Conservation (phyloP, 2,888 invertebrate genomes). For the Muschampia plurimacula region DNA sequence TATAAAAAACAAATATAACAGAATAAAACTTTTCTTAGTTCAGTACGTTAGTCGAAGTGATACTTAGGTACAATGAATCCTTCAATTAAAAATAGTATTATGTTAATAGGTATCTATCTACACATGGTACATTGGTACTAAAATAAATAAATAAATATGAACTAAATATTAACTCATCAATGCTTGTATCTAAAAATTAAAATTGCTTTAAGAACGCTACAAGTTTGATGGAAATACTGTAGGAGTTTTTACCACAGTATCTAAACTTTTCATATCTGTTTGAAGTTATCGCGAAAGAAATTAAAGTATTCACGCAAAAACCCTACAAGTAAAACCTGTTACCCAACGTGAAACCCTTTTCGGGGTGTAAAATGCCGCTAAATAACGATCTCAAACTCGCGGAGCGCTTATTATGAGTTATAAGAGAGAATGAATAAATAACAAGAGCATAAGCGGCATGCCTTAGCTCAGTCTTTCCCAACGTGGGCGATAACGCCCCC, state of each 20-base stretch:
- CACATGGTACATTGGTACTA: too few species aligned
- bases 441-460: constrained; percentile 26
- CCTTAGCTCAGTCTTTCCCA: constrained; percentile 26
- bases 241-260: background rate
- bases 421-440: constrained; percentile 38
- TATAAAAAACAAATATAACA: too few species aligned
- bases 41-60: too few species aligned
- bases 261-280: background rate
- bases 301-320: constrained; percentile 13
- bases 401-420: constrained; percentile 33
- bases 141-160: too few species aligned
- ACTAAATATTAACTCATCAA: too few species aligned
- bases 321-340: constrained; percentile 25
- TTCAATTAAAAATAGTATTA: too few species aligned
- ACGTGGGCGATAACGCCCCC: too few species aligned
- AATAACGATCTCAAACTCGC: constrained; percentile 42
- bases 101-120: too few species aligned
- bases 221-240: background rate
- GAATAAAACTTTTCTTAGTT: too few species aligned
- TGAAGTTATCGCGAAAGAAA: background rate
- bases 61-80: too few species aligned
- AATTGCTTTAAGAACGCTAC: background rate
- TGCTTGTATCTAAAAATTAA: too few species aligned
- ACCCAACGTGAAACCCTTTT: constrained; percentile 21
- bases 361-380: constrained; percentile 34